Evolutionary conservation across 2,888 invertebrate species (phyloP).

Genomic region (Eupithecia exiguata): DNA sequence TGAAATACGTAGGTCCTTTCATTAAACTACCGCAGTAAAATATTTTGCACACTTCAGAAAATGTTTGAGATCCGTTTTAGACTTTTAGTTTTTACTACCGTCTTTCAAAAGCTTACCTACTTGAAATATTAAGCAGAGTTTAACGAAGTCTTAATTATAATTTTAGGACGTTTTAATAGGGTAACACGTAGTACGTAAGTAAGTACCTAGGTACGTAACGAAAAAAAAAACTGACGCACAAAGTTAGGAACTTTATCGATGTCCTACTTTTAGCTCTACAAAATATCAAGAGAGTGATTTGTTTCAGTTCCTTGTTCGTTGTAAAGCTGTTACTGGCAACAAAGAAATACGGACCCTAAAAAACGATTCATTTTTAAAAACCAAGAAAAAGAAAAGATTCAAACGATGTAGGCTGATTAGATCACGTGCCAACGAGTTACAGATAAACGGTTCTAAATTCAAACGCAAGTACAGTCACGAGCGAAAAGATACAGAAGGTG

Average conservation of each 20-base stretch:
- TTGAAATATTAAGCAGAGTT: constrained; percentile 67
- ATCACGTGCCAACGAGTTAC: constrained; percentile 27
- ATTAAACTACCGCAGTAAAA: constrained; percentile 37
- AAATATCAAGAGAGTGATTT: not conserved
- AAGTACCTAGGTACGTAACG: not conserved
- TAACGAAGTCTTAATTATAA: constrained; percentile 77
- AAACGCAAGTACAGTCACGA: constrained; percentile 48
- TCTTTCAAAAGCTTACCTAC: constrained; percentile 67
- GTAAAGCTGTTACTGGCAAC: constrained; percentile 1
- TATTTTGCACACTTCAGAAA: constrained; percentile 53
- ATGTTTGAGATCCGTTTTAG: constrained; percentile 57
- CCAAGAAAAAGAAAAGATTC: constrained; percentile 2
- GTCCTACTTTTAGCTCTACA: not conserved
- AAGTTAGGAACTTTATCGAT: not conserved
- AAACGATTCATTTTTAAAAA: not conserved
- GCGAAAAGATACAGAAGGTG: constrained; percentile 29
- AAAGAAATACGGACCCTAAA: constrained; percentile 3
- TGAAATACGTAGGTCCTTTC: constrained; percentile 12
- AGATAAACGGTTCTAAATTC: constrained; percentile 48
- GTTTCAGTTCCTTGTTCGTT: not conserved
- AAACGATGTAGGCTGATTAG: constrained; percentile 16
- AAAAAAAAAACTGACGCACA: not conserved
- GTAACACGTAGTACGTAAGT: not conserved
- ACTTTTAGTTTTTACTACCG: constrained; percentile 67
- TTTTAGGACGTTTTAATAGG: constrained; percentile 57